Percentiles rank a stretch among this genome's conserved stretches.
Conservation (phyloP, 2,888 invertebrate genomes). For the Helicoverpa assulta region DNA sequence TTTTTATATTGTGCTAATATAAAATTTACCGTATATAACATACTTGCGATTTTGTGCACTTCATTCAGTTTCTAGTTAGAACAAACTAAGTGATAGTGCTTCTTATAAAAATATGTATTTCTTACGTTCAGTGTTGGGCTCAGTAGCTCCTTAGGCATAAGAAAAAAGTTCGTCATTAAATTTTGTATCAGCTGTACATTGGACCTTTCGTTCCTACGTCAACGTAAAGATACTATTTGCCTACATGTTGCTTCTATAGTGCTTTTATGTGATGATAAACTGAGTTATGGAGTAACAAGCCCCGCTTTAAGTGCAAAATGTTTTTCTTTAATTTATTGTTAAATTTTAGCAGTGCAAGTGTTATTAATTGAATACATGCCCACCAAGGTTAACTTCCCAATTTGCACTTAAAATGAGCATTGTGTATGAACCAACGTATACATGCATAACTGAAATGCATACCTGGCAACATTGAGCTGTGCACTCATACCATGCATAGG, state of each 20-base stretch:
- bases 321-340: slow-evolving; percentile 3
- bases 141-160: slow-evolving; percentile 83
- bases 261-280: slow-evolving; percentile 41
- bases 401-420: slow-evolving; percentile 38
- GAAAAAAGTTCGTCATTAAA: slow-evolving; percentile 70
- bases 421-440: slow-evolving; percentile 33
- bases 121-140: slow-evolving; percentile 85
- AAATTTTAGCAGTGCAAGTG: neutral
- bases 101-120: slow-evolving; percentile 64
- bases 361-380: slow-evolving; percentile 6
- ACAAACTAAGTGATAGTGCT: slow-evolving; percentile 60
- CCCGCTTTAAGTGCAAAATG: slow-evolving; percentile 45
- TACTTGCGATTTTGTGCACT: slow-evolving; percentile 50
- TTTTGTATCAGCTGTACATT: slow-evolving; percentile 77
- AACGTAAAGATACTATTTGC: slow-evolving; percentile 32
- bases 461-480: slow-evolving; percentile 72
- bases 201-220: slow-evolving; percentile 76
- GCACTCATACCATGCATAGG: slow-evolving; percentile 77
- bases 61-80: slow-evolving; percentile 39
- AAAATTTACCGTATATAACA: slow-evolving; percentile 31
- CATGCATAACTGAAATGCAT: slow-evolving; percentile 66
- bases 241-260: slow-evolving; percentile 42
- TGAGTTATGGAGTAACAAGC: slow-evolving; percentile 21
- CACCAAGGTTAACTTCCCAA: slow-evolving; percentile 6
- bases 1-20: slow-evolving; percentile 1